These are phyloP conservation scores for Notocelia uddmanniana DNA, from an alignment of 2,888 invertebrate species.

Conservation along the genomic window DNA sequence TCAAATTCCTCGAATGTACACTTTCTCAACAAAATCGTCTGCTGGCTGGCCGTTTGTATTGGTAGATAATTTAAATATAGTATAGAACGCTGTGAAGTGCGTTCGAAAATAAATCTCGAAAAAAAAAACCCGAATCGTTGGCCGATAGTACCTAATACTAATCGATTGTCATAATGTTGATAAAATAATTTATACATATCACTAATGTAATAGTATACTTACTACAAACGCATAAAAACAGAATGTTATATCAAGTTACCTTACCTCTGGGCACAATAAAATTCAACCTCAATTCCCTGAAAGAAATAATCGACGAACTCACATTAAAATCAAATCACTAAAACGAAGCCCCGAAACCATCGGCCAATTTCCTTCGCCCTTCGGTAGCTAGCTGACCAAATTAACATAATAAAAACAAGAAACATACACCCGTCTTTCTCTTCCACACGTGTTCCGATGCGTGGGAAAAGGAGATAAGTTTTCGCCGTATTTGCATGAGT, in stretches of 20 bases:
- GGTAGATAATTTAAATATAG: no score
- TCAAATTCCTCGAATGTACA: no score
- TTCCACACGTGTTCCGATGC: conserved; percentile 28
- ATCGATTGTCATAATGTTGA: not conserved
- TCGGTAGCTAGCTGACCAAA: conserved; percentile 43
- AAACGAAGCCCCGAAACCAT: conserved; percentile 32
- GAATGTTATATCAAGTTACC: not conserved
- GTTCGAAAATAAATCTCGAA: no score
- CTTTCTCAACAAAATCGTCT: no score
- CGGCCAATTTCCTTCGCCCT: conserved; percentile 35
- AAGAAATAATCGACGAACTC: conserved; percentile 7
- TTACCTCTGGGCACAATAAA: no score
- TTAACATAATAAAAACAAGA: conserved; percentile 52
- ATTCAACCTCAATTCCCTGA: not conserved
- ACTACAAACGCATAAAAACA: not conserved
- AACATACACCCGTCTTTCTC: conserved; percentile 50
- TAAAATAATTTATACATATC: not conserved
- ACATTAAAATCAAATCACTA: conserved; percentile 36
- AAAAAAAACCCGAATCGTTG: no score
- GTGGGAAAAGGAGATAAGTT: conserved; percentile 54
- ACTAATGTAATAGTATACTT: not conserved
- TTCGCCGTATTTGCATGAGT: conserved; percentile 64
- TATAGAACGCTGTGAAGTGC: no score
- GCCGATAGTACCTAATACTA: no score
- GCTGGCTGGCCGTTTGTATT: no score